phyloP scores from a whole-genome alignment of 1,140 invertebrate genomes.

The Diuraphis noxia region DNA sequence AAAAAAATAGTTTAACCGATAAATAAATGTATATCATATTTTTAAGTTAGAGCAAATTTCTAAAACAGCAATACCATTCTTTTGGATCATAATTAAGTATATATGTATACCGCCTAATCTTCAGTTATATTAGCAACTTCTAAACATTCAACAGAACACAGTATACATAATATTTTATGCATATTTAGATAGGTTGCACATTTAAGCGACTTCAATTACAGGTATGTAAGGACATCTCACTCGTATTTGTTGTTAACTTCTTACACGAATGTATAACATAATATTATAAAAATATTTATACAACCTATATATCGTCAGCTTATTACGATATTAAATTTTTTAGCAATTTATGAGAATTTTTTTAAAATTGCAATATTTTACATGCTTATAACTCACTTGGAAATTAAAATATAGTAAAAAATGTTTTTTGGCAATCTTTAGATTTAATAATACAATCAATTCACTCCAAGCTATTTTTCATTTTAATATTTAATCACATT shows the following conservation, averaged over 20 bases:
- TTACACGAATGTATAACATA: no score
- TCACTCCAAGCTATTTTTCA: no score
- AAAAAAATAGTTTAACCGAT: background rate
- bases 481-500: background rate
- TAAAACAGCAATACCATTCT: background rate
- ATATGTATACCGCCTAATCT: background rate
- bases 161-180: background rate
- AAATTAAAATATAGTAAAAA: background rate
- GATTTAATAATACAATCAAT: no score
- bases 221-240: background rate
- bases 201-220: background rate
- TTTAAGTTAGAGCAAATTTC: background rate
- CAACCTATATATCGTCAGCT: no score
- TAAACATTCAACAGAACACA: background rate
- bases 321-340: no score
- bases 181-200: background rate
- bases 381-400: no score
- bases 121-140: background rate
- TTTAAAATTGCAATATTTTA: no score
- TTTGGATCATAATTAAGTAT: background rate
- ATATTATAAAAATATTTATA: no score
- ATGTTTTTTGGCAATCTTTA: background rate
- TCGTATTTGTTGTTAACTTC: background rate
- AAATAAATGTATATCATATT: background rate
- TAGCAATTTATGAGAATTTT: no score